Conservation (phyloP, 2,113 vertebrate genomes). For the Tragelaphus scriptus region DNA sequence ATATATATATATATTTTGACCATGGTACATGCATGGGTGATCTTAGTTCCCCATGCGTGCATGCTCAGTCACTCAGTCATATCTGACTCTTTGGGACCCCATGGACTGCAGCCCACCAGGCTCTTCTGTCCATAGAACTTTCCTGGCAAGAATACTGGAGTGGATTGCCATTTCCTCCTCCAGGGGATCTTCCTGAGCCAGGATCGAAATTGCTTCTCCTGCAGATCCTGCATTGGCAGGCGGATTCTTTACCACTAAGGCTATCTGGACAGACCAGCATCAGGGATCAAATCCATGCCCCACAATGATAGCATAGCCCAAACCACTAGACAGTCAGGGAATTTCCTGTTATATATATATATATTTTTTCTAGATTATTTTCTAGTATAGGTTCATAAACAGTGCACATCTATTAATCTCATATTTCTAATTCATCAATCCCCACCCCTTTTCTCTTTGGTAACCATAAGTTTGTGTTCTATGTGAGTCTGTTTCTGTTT, state of each 20-base stretch:
- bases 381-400: background rate
- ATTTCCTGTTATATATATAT: background rate
- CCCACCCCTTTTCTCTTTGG: background rate
- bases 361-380: background rate
- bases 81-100: background rate
- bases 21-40: background rate
- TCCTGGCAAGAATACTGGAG: background rate
- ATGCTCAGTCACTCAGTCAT: background rate
- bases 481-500: background rate
- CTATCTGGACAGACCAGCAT: background rate
- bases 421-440: background rate
- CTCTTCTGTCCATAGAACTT: background rate
- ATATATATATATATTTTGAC: background rate
- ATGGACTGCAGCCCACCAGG: background rate
- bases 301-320: background rate
- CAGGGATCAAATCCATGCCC: background rate
- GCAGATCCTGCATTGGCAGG: background rate
- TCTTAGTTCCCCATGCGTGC: background rate
- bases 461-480: background rate
- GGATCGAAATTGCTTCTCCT: background rate
- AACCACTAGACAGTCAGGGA: background rate
- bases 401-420: background rate
- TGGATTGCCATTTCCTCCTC: background rate
- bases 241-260: background rate
- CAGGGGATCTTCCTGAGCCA: background rate